These are phyloP conservation scores for Sciaenops ocellatus DNA, from an alignment of 2,797 vertebrate genomes.

Conservation along the genomic window DNA sequence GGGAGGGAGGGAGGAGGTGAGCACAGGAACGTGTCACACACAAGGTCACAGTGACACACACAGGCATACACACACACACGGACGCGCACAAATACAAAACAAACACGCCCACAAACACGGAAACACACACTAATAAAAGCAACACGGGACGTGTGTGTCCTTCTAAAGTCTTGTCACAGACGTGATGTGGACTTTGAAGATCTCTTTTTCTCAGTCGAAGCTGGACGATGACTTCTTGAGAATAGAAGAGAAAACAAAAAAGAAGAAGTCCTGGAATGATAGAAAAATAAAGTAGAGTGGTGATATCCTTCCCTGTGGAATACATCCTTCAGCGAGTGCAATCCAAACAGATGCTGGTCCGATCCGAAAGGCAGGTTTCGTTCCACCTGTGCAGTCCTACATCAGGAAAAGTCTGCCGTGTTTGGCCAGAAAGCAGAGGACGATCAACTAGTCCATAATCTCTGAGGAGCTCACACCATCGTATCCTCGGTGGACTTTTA, in stretches of 20 bases:
- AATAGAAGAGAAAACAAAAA: constrained; percentile 35
- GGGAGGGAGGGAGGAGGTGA: constrained; percentile 35
- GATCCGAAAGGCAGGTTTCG: constrained; percentile 42
- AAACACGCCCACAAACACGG: constrained; percentile 83
- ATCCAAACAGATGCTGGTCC: constrained; percentile 71
- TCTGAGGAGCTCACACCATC: constrained; percentile 46
- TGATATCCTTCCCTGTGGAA: constrained; percentile 63
- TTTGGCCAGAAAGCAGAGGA: constrained; percentile 51
- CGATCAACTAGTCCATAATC: constrained; percentile 53
- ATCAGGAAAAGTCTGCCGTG: constrained; percentile 59
- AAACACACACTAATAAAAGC: constrained; percentile 81
- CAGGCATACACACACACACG: constrained; percentile 66
- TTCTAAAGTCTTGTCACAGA: constrained; percentile 72
- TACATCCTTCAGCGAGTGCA: constrained; percentile 59
- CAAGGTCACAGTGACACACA: constrained; percentile 76
- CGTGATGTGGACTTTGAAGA: constrained; percentile 56
- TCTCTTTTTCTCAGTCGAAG: constrained; percentile 41
- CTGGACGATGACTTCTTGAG: constrained; percentile 41
- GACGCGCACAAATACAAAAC: constrained; percentile 81
- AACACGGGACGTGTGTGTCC: constrained; percentile 76
- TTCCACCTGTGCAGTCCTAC: constrained; percentile 59
- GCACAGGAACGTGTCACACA: constrained; percentile 75
- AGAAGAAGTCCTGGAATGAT: constrained; percentile 67
- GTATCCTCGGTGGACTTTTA: constrained; percentile 49
- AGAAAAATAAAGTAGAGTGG: constrained; percentile 79